These are phyloP conservation scores for Struthidea cinerea DNA, from an alignment of 2,113 vertebrate species.

Conservation along the genomic window DNA sequence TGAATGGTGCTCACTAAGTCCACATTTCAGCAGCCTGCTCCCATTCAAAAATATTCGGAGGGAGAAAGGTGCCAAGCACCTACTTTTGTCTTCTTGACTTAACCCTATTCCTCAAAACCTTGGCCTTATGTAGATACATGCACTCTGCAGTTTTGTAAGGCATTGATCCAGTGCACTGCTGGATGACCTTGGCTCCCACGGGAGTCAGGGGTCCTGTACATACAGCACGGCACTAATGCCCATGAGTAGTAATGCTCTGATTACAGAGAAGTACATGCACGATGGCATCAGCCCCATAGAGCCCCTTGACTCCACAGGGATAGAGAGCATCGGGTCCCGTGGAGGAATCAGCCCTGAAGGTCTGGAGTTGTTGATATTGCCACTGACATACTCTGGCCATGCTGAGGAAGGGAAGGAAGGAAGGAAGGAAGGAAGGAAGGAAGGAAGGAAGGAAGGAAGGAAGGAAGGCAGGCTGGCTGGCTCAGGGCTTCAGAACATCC, in stretches of 20 bases:
- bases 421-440: background rate
- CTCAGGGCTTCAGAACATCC: background rate
- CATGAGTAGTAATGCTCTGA: background rate
- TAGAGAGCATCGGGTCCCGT: background rate
- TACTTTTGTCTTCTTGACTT: background rate
- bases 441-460: background rate
- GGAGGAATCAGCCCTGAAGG: background rate
- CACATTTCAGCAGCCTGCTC: background rate
- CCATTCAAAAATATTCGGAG: background rate
- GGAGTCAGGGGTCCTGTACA: background rate
- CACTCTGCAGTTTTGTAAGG: background rate
- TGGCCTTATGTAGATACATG: background rate
- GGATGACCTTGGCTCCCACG: background rate
- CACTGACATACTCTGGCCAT: background rate
- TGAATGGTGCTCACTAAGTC: background rate
- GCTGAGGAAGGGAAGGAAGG: background rate
- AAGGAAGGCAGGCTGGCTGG: too few species aligned
- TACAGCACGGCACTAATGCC: background rate
- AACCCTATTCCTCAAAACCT: background rate
- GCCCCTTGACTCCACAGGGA: background rate
- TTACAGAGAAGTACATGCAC: fast-evolving
- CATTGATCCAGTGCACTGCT: background rate
- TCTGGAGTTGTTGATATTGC: background rate
- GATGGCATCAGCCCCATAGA: fast-evolving
- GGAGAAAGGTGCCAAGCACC: background rate